Evolutionary conservation across 2,888 invertebrate species (phyloP).

Genomic region (Orchestes rusci): DNA sequence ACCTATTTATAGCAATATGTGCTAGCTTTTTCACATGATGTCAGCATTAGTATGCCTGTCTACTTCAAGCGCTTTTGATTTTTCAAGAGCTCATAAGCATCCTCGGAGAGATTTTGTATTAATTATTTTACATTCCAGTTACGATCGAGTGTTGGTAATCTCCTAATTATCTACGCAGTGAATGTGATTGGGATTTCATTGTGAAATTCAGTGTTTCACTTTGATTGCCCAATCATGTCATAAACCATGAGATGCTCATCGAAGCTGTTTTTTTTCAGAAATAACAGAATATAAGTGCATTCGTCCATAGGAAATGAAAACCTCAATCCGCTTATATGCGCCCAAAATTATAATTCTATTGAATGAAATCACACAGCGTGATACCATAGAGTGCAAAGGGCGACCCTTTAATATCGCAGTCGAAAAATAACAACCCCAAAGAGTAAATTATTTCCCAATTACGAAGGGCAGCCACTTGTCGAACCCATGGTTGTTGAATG

Average conservation of each 20-base stretch:
- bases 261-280: too few species aligned
- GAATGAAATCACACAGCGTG: constrained; percentile 26
- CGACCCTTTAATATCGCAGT: constrained; percentile 14
- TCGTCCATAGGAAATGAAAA: too few species aligned
- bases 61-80: constrained; percentile 22
- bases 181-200: too few species aligned
- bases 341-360: constrained; percentile 20
- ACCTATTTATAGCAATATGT: constrained; percentile 22
- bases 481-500: constrained; percentile 32
- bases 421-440: constrained; percentile 22
- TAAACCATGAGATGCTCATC: too few species aligned
- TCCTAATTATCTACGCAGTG: too few species aligned
- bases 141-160: constrained; percentile 13
- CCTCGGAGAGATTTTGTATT: constrained; percentile 15
- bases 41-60: constrained; percentile 17
- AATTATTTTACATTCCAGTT: constrained; percentile 18
- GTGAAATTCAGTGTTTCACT: too few species aligned
- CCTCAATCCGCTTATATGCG: constrained; percentile 15
- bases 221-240: too few species aligned
- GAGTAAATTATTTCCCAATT: constrained; percentile 26
- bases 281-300: too few species aligned
- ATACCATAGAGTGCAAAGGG: constrained; percentile 20
- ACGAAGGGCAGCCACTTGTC: constrained; percentile 19
- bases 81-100: constrained; percentile 18
- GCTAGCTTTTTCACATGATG: constrained; percentile 22